These are phyloP conservation scores for Enteromius paludinosus DNA, from an alignment of 2,797 vertebrate species.

Conservation along the genomic window DNA sequence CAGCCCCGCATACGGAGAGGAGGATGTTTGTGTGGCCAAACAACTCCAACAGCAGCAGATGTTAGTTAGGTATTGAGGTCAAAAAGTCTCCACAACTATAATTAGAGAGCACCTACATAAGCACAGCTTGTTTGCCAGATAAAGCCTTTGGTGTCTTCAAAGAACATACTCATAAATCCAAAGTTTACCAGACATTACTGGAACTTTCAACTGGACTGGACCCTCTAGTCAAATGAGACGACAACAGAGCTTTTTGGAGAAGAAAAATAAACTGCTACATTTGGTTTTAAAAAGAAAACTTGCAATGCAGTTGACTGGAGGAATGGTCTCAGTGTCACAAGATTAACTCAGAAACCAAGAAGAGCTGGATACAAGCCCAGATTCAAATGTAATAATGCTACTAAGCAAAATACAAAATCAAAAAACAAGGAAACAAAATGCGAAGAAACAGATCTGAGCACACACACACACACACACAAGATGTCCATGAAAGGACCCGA, in stretches of 20 bases:
- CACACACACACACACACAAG: neutral
- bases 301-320: neutral
- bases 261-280: neutral
- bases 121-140: neutral
- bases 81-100: neutral
- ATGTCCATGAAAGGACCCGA: neutral
- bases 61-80: neutral
- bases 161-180: neutral
- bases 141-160: neutral
- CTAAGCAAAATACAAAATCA: neutral
- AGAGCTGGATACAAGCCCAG: neutral
- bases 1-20: neutral
- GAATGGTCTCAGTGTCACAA: neutral
- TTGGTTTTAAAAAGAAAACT: neutral
- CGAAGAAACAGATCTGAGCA: neutral
- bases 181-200: neutral
- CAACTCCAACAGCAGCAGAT: neutral
- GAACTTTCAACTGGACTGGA: neutral
- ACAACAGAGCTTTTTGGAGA: neutral
- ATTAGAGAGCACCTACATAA: conserved; percentile 11
- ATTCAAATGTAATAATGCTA: neutral
- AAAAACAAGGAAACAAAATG: neutral
- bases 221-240: neutral
- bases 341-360: neutral
- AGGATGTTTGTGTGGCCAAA: conserved; percentile 4